Base-by-base conservation (phyloP, 2,797 vertebrate genomes). In the Pteropus rufus region DNA sequence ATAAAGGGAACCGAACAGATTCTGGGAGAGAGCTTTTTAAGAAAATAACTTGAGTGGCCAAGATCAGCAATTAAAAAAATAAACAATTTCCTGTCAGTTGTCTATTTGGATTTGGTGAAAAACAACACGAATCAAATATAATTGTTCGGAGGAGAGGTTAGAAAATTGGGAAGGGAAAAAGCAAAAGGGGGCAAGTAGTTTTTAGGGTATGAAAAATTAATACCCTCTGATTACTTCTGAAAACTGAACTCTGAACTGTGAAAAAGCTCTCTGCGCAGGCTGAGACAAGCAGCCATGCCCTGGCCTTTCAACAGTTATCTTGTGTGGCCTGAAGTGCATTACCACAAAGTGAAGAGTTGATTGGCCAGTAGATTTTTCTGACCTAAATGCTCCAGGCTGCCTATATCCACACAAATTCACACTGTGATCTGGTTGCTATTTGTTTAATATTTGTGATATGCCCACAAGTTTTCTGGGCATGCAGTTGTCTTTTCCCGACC, bases 11-110 rank as follows among this genome's bases (percentile, higher is more conserved):
- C 16, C 16, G 36, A 76, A 76, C n/a, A 64, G 56, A 81, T 87
- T 72, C 80, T 82, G 56, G 62, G 41, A 95, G 72, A 69, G 14
- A 69, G 60, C 29, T 49, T 60, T 95, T 85, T 91, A 94, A 95
- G 94, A 97, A 96, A 97, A 73, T 77, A 79, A 49, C 64, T 67
- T 41, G 46, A 93, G 54, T 82, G 62, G 89, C 62, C 10, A 5
- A 79, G 39, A 94, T 36, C 46, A 92, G 58, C 77, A 93, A 93
- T 73, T 75, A 62, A 72, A 72, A 81, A 90, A 76, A 44, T 7
- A 89, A 81, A 81, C 46, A 81, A 87, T 41, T 88, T 94, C 81
- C 67, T 52, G 39, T 76, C 52, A 8, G 24, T 41, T 86, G 62
- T 52, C 83, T 56, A 44, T 58, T 26, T 31, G 56, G 56, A 82